phyloP scores from a whole-genome alignment of 2,888 invertebrate genomes.

The Apodemia zela region DNA sequence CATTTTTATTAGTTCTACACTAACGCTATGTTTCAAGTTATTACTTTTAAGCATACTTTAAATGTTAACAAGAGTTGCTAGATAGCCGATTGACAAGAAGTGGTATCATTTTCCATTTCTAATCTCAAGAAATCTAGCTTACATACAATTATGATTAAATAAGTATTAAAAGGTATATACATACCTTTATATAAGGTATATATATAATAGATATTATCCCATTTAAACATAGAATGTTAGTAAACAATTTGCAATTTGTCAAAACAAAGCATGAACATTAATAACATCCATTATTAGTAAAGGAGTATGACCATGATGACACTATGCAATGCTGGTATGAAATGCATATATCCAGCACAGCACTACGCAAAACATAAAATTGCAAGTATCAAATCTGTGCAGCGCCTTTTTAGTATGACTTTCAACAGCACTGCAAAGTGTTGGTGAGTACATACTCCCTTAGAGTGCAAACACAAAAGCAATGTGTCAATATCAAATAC shows the following conservation, averaged over 20 bases:
- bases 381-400: neutral
- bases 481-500: constrained; percentile 53
- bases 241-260: neutral
- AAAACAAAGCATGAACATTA: constrained; percentile 20
- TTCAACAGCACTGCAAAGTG: constrained; percentile 23
- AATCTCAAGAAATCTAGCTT: too few species aligned
- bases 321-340: neutral
- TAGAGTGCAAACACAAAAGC: constrained; percentile 60
- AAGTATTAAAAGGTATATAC: neutral
- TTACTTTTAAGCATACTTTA: too few species aligned
- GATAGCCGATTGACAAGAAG: too few species aligned
- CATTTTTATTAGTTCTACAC: too few species aligned
- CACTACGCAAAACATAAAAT: neutral
- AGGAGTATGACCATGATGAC: neutral
- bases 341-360: neutral
- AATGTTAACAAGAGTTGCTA: too few species aligned
- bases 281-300: constrained; percentile 17
- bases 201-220: neutral
- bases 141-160: neutral
- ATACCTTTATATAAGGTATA: too few species aligned
- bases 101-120: too few species aligned
- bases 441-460: constrained; percentile 34
- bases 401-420: neutral
- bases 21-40: too few species aligned
- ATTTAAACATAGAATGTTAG: constrained; percentile 10